These are phyloP conservation scores for Anser cygnoides DNA, from an alignment of 2,113 vertebrate genomes.

Conservation along the genomic window DNA sequence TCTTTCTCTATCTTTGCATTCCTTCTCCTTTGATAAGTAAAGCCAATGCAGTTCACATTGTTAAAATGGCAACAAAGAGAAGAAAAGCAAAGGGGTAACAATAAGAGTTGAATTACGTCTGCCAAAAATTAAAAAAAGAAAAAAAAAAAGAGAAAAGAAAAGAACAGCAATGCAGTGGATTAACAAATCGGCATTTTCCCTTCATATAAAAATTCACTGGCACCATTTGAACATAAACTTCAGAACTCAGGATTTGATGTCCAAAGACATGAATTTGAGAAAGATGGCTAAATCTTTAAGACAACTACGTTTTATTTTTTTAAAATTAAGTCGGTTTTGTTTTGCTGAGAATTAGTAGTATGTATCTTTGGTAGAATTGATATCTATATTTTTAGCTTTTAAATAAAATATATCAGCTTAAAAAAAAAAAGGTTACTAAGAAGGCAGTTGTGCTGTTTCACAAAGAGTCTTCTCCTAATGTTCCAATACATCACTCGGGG, in stretches of 20 bases:
- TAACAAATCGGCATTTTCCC: slow-evolving; percentile 71
- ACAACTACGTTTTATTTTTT: slow-evolving; percentile 55
- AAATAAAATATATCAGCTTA: slow-evolving; percentile 73
- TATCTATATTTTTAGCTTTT: slow-evolving; percentile 73
- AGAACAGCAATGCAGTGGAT: slow-evolving; percentile 48
- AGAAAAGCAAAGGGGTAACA: slow-evolving; percentile 71
- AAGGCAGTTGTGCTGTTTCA: slow-evolving; percentile 84
- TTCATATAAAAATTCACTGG: slow-evolving; percentile 81
- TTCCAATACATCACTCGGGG: slow-evolving; percentile 60
- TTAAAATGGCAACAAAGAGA: slow-evolving; percentile 71
- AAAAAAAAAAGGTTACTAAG: slow-evolving; percentile 66
- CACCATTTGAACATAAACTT: slow-evolving; percentile 73
- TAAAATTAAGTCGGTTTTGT: slow-evolving; percentile 50
- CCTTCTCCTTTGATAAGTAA: slow-evolving; percentile 70
- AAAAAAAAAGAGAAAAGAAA: not conserved
- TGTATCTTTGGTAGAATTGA: slow-evolving; percentile 89
- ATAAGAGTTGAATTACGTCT: slow-evolving; percentile 40
- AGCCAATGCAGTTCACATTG: slow-evolving; percentile 60
- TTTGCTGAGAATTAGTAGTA: slow-evolving; percentile 79
- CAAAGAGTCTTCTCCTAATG: slow-evolving; percentile 62
- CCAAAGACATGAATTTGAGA: slow-evolving; percentile 68
- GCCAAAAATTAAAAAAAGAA: not conserved
- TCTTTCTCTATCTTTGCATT: slow-evolving; percentile 66
- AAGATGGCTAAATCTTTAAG: slow-evolving; percentile 73
- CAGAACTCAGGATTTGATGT: slow-evolving; percentile 57